Conservation (phyloP, 2,888 invertebrate genomes). For the Drosophila peninsularis region DNA sequence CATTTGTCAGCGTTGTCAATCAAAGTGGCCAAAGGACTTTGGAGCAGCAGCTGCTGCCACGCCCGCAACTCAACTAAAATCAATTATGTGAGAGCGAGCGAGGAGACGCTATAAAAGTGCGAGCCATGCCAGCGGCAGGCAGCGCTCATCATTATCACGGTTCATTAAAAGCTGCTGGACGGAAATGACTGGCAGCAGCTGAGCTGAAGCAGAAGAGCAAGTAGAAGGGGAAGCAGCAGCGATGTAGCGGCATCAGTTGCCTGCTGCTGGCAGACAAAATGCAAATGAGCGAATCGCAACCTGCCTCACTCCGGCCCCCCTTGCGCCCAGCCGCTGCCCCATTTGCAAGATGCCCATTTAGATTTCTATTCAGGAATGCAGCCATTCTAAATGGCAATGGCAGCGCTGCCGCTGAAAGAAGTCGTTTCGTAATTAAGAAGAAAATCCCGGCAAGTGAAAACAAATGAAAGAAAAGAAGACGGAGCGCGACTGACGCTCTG, state of each 20-base stretch:
- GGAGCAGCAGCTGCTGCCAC: constrained; percentile 11
- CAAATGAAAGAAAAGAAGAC: constrained; percentile 19
- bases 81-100: constrained; percentile 54
- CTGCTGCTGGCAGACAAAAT: constrained; percentile 56
- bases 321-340: neutral
- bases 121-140: constrained; percentile 56
- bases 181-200: constrained; percentile 41
- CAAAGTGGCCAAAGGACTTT: constrained; percentile 49
- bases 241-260: constrained; percentile 31
- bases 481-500: neutral
- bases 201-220: constrained; percentile 14
- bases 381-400: constrained; percentile 46
- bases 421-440: constrained; percentile 67
- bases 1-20: constrained; percentile 78
- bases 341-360: constrained; percentile 1
- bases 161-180: constrained; percentile 78
- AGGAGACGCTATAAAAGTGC: constrained; percentile 4
- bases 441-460: constrained; percentile 57
- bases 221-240: constrained; percentile 10
- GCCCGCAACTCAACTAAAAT: constrained; percentile 55
- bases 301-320: neutral
- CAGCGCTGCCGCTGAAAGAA: constrained; percentile 40
- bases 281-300: constrained; percentile 62
- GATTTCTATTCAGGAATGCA: constrained; percentile 39
- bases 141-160: constrained; percentile 78